Base-by-base conservation (phyloP, 2,888 invertebrate genomes). In the Hoplodrina ambigua region DNA sequence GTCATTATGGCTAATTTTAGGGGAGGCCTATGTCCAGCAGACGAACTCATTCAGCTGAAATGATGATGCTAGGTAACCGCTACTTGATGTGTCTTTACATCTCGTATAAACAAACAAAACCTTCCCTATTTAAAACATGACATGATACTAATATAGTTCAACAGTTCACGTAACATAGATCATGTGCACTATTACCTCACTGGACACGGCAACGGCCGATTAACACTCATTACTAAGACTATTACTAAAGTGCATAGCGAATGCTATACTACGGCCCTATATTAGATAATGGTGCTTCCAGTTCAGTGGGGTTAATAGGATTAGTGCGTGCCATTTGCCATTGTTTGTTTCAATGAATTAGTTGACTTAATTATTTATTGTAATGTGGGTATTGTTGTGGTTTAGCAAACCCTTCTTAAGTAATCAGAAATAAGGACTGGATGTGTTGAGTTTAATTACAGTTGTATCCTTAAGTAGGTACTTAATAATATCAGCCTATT, bases 301-400 rank as follows among this genome's bases (percentile, higher is more conserved):
- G 88, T 88, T 88, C 89, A 89, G 68, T 63, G 82, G 85, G 91
- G 91, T 89, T 91, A 92, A 92, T 92, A 89, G 89, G 88, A 89
- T 92, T 90, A 92, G 86, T 85, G 85, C 87, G 88, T 88, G 91
- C 88, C 85, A 84, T 86, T 87, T 87, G 84, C 88, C 82, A 88
- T 89, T 87, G 85, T 86, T 86, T 86, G 84, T 85, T 83, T 80
- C 46, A 72, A 75, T 69, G 54, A 78, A 83, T 78, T 68, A 71
- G 80, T 82, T 84, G 82, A 85, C 81, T 75, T 80, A 59, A 82
- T 81, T 76, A 65, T 72, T 72, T 78, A 60, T 62, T 33, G 61
- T 63, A 68, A 41, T 54, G 60, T 67, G 53, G 15, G 17, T 61
- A 57, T 54, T 57, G 72, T 33, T 44, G 75, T 25, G 20, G 41